Percentiles rank a stretch among this genome's conserved stretches.
phyloP scores from a whole-genome alignment of 2,797 vertebrate genomes.

The Nyctalus aviator region DNA sequence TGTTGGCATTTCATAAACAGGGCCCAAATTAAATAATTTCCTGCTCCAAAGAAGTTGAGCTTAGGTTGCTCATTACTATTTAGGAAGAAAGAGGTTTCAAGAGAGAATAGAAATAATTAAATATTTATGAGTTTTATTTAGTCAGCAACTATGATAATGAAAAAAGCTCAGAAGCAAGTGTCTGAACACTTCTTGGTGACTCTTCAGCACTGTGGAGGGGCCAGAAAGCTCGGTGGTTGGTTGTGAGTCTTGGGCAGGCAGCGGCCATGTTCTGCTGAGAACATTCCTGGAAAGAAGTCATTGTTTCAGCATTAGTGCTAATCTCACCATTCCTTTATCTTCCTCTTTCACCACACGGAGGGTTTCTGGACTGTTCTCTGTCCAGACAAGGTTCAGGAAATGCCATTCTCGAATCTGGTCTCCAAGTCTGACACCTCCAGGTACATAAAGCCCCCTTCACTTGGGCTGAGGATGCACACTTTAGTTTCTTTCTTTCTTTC shows the following conservation, averaged over 20 bases:
- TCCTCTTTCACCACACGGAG: background rate
- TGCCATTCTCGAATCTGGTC: background rate
- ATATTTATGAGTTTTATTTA: slow-evolving; percentile 34
- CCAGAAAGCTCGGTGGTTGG: background rate
- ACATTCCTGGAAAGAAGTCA: background rate
- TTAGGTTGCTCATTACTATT: slow-evolving; percentile 19
- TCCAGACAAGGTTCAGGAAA: background rate
- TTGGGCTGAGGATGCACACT: background rate
- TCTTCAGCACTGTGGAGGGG: background rate
- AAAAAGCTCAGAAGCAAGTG: background rate
- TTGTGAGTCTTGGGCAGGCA: background rate
- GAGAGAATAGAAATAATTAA: background rate
- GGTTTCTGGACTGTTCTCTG: background rate
- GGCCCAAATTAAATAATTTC: slow-evolving; percentile 4
- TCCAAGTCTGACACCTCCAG: background rate
- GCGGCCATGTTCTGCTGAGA: background rate
- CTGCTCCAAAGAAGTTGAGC: background rate
- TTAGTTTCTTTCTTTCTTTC: background rate
- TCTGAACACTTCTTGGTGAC: background rate
- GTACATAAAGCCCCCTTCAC: background rate
- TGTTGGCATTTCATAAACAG: background rate
- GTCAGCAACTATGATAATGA: background rate
- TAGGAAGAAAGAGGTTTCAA: slow-evolving; percentile 36
- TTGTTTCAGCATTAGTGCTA: background rate
- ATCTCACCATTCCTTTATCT: background rate